Percentiles rank a stretch among this genome's conserved stretches.
These are phyloP conservation scores for Drosophila gunungcola DNA, from an alignment of 1,140 invertebrate species.

Conservation along the genomic window DNA sequence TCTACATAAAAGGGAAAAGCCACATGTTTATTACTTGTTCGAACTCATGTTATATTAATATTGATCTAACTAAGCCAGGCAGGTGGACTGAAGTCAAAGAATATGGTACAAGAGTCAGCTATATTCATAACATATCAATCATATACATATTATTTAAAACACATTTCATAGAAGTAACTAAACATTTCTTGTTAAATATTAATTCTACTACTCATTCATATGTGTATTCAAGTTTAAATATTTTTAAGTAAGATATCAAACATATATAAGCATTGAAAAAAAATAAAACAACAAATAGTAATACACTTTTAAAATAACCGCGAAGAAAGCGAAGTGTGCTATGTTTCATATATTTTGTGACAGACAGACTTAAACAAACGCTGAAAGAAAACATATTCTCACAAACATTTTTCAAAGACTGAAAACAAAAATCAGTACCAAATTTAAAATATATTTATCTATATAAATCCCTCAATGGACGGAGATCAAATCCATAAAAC, in stretches of 20 bases:
- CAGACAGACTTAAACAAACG: too few relatives aligned
- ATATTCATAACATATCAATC: too few relatives aligned
- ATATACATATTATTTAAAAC: too few relatives aligned
- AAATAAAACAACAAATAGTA: not conserved
- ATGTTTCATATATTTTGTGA: not conserved
- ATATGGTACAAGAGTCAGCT: not conserved
- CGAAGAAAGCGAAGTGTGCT: not conserved
- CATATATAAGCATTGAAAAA: not conserved
- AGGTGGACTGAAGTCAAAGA: not conserved
- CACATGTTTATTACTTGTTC: slow-evolving; percentile 20
- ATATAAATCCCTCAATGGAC: not conserved
- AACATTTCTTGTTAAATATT: too few relatives aligned
- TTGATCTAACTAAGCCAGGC: not conserved
- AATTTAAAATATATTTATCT: not conserved
- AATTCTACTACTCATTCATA: too few relatives aligned
- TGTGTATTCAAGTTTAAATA: not conserved
- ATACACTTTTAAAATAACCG: not conserved
- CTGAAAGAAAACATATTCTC: not conserved
- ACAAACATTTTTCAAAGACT: too few relatives aligned
- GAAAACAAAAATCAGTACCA: too few relatives aligned
- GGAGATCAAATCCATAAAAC: not conserved
- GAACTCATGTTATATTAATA: slow-evolving; percentile 2
- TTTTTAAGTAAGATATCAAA: not conserved
- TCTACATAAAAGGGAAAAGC: slow-evolving; percentile 12
- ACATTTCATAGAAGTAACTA: too few relatives aligned